These are phyloP conservation scores for Eumacrocentrus americanus DNA, from an alignment of 2,888 invertebrate species.

Conservation along the genomic window DNA sequence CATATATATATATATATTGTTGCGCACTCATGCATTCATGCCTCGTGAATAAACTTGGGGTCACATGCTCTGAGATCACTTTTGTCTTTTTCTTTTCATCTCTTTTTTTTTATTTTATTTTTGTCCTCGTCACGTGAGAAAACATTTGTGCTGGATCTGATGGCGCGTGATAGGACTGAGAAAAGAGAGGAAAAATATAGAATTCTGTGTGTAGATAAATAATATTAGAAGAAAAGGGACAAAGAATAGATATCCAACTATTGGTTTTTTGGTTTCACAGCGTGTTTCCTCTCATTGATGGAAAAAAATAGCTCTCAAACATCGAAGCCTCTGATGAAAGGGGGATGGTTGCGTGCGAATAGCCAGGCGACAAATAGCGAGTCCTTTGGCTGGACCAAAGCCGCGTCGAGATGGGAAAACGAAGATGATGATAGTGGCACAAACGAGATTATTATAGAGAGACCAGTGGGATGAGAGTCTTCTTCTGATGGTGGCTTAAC, in stretches of 20 bases:
- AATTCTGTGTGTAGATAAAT: not conserved
- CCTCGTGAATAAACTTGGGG: slow-evolving; percentile 10
- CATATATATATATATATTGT: not conserved
- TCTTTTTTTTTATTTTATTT: not conserved
- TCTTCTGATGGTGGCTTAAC: not conserved
- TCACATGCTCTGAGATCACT: not conserved
- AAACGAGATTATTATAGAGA: not conserved
- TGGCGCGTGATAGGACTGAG: slow-evolving; percentile 7
- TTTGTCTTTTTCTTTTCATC: slow-evolving; percentile 4
- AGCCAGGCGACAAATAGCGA: slow-evolving; percentile 4
- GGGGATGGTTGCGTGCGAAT: slow-evolving; percentile 15
- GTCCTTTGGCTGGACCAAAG: not conserved
- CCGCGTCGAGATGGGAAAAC: not conserved
- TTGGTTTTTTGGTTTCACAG: not conserved
- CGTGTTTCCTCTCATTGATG: not conserved
- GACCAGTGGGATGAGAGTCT: not conserved
- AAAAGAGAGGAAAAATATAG: not conserved
- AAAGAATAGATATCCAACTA: not conserved
- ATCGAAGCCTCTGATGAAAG: not conserved
- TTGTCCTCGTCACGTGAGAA: slow-evolving; percentile 10
- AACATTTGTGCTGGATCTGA: slow-evolving; percentile 24
- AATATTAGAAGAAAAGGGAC: not conserved
- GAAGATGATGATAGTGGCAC: not conserved
- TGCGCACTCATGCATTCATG: not conserved
- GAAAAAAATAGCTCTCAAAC: not conserved